Evolutionary conservation across 2,113 vertebrate species (phyloP).

Genomic region (Herpailurus yagouaroundi): DNA sequence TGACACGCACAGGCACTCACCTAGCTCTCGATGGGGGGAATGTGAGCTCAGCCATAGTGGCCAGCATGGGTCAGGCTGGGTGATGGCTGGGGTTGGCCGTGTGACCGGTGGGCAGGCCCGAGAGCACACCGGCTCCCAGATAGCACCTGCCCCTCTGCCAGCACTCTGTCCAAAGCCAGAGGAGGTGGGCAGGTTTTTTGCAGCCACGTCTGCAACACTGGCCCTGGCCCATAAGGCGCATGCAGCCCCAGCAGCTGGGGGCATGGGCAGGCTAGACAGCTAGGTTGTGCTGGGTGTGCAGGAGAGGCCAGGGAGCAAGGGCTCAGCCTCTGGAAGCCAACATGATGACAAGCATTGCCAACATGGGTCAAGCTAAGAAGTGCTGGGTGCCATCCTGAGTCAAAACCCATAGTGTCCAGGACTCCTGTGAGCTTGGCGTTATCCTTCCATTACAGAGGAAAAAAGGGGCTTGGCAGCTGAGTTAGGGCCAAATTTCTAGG

Average conservation of each 20-base stretch:
- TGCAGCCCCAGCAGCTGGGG: neutral
- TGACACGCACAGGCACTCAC: neutral
- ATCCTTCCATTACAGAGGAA: neutral
- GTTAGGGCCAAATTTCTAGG: neutral
- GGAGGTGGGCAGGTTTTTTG: neutral
- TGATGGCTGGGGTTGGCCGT: neutral
- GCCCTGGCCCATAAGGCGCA: neutral
- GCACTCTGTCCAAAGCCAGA: neutral
- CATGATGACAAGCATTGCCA: no score
- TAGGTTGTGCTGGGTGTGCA: neutral
- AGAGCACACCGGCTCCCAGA: neutral
- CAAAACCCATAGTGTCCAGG: neutral
- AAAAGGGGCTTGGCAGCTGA: neutral
- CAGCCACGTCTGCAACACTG: neutral
- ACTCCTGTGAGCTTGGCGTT: neutral
- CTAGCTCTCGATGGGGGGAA: neutral
- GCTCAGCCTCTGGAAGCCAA: neutral
- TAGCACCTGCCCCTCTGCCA: neutral
- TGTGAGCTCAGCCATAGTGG: rapidly evolving
- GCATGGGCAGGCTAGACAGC: neutral
- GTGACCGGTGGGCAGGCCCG: neutral
- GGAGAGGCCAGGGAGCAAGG: neutral
- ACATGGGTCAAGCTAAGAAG: neutral
- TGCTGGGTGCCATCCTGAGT: neutral
- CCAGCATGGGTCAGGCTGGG: neutral